Percentiles rank a stretch among this genome's conserved stretches.
These are phyloP conservation scores for Drosophila koepferae DNA, from an alignment of 2,888 invertebrate genomes.

Conservation along the genomic window DNA sequence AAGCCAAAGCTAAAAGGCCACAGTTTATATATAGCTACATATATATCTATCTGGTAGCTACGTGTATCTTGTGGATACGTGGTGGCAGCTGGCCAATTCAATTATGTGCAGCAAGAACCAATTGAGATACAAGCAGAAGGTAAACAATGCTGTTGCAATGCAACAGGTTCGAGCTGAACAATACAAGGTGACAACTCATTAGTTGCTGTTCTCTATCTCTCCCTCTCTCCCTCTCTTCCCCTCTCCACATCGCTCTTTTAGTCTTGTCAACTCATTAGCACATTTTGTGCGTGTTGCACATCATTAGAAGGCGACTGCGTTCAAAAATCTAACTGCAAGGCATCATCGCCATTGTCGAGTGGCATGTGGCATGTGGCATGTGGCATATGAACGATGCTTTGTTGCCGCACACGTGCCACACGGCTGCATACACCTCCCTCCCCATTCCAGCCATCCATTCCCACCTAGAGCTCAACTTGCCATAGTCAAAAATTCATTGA, in stretches of 20 bases:
- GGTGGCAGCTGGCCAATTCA: slow-evolving; percentile 11
- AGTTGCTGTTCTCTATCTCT: neutral
- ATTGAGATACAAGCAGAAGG: slow-evolving; percentile 6
- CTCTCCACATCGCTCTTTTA: no score
- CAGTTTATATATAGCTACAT: neutral
- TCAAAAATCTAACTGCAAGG: slow-evolving; percentile 12
- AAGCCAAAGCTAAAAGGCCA: neutral
- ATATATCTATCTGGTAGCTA: neutral
- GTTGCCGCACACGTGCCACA: slow-evolving; percentile 41
- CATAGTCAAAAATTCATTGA: slow-evolving; percentile 48
- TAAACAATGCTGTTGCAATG: slow-evolving; percentile 14
- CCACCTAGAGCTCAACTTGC: neutral
- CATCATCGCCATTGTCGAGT: slow-evolving; percentile 14
- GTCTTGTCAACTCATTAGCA: slow-evolving; percentile 61
- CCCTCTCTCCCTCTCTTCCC: neutral
- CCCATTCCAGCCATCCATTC: neutral
- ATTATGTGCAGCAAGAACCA: slow-evolving; percentile 15
- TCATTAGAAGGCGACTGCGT: slow-evolving; percentile 56
- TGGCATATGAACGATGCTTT: slow-evolving; percentile 40
- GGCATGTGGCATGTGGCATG: slow-evolving; percentile 33
- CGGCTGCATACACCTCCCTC: neutral
- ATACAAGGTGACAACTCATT: slow-evolving; percentile 37
- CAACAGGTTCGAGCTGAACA: slow-evolving; percentile 54
- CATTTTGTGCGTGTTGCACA: slow-evolving; percentile 70
- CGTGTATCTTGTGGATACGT: neutral